Base-by-base conservation (phyloP, 1,140 invertebrate species). In the Onthophagus taurus region DNA sequence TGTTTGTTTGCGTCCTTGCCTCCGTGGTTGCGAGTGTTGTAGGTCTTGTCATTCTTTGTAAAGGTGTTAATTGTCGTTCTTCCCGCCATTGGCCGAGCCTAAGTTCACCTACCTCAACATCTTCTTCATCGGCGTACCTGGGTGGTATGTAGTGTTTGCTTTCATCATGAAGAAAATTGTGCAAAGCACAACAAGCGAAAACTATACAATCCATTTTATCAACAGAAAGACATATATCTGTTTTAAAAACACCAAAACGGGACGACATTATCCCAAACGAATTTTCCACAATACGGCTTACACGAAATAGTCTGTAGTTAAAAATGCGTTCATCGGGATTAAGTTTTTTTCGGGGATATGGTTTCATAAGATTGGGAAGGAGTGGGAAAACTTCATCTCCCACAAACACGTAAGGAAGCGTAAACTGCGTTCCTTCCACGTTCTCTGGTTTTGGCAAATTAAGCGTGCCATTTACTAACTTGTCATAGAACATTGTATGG, bases 231-330 rank as follows among this genome's bases (percentile, higher is more conserved):
- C 59, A 42, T 19, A 67, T 58, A 26, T 58, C 48, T 34, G 47
- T 47, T 41, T 36, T 44, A 58, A 62, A 60, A 36, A 63, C 54
- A 43, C 55, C 36, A 48, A 53, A 65, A 47, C 49, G 46, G 36
- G 45, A 29, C 9, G 49, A 53, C 47, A 67, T 45, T 33, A 68
- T 60, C 30, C 65, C 65, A 51, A 70, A 70, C 7, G 59, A 54
- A 55, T 64, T 65, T 58, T 68, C 61, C 30, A 64, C 51, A 21
- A 51, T 49, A 48, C 56, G 33, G 41, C 60, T 52, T 24, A 61
- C 63, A 46, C 63, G 48, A 30, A 50, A 59, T 31, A 66, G 47
- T 30, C 59, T 49, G 45, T 72, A 74, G 45, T 75, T 72, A 51
- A 64, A 74, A 31, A 70, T 54, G n/a, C 37, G 11, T 12, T 42